Conservation (phyloP, 30 jellyfish, hydroid and myxozoan genomes). For the Rhopilema esculentum region DNA sequence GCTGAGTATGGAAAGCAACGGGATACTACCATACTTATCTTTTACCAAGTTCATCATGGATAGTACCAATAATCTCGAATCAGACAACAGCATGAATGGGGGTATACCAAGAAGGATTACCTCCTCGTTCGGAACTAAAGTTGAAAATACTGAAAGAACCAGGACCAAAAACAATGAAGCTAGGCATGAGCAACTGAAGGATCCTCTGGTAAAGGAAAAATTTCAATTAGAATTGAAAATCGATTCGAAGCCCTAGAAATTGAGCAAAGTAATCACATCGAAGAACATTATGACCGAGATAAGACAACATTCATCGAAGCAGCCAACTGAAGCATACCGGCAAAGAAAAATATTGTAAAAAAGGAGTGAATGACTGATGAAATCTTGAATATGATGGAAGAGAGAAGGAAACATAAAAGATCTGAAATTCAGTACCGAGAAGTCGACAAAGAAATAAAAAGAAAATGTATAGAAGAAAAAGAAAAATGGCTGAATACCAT, state of each 20-base stretch:
- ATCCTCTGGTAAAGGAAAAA: too few species aligned
- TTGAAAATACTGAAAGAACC: too few species aligned
- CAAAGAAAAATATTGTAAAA: not conserved
- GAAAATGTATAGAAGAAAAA: slow-evolving; percentile 3
- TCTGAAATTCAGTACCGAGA: slow-evolving; percentile 16
- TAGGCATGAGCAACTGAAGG: too few species aligned
- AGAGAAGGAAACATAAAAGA: slow-evolving; percentile 1
- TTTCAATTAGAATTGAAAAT: too few species aligned
- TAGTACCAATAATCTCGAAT: slow-evolving; percentile 7
- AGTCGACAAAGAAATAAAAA: slow-evolving; percentile 28
- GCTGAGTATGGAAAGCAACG: slow-evolving; percentile 36
- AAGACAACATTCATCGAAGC: too few species aligned
- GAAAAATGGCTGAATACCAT: slow-evolving; percentile 16
- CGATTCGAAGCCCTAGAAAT: too few species aligned
- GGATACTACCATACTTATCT: slow-evolving; percentile 28
- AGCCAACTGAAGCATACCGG: too few species aligned
- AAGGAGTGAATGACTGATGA: slow-evolving; percentile 32
- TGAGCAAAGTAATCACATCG: too few species aligned
- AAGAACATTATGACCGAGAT: too few species aligned
- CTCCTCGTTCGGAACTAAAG: too few species aligned
- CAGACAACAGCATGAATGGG: slow-evolving; percentile 12
- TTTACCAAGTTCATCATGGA: slow-evolving; percentile 32
- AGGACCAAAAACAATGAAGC: too few species aligned
- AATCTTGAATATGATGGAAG: slow-evolving; percentile 33
- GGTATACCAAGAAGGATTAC: too few species aligned